Evolutionary conservation across 1,140 invertebrate species (phyloP).

Genomic region (Pteromalus puparum): DNA sequence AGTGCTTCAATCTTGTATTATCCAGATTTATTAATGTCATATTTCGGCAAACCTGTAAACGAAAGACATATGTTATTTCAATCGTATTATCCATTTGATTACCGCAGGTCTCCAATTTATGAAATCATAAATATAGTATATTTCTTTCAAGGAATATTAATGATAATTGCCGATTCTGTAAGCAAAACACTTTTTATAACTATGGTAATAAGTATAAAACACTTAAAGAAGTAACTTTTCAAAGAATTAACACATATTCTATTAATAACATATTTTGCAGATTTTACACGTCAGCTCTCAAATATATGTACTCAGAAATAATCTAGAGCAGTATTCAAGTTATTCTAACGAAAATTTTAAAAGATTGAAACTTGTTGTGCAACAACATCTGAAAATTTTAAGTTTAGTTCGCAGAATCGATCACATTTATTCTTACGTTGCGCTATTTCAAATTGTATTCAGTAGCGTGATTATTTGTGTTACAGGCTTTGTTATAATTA

Average conservation of each 20-base stretch:
- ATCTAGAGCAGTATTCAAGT: neutral
- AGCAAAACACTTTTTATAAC: slow-evolving; percentile 22
- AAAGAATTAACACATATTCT: neutral
- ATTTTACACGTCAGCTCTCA: neutral
- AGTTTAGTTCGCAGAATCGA: slow-evolving; percentile 31
- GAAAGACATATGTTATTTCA: slow-evolving; percentile 14
- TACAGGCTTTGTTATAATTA: slow-evolving; percentile 24
- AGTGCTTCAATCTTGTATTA: neutral
- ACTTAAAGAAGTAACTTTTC: neutral
- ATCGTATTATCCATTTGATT: slow-evolving; percentile 34
- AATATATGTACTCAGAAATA: neutral
- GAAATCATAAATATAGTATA: slow-evolving; percentile 20
- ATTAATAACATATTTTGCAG: neutral
- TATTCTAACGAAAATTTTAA: neutral
- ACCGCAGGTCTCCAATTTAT: neutral
- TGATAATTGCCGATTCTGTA: neutral
- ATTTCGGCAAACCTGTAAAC: neutral
- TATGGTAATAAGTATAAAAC: neutral
- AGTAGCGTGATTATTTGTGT: slow-evolving; percentile 29
- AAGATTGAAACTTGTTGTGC: neutral
- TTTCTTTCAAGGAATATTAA: neutral
- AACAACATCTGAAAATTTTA: slow-evolving; percentile 23
- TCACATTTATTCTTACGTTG: neutral
- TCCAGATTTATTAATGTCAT: neutral
- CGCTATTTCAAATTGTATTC: slow-evolving; percentile 15